Conservation (phyloP, 2,797 vertebrate species). For the Trichosurus vulpecula region DNA sequence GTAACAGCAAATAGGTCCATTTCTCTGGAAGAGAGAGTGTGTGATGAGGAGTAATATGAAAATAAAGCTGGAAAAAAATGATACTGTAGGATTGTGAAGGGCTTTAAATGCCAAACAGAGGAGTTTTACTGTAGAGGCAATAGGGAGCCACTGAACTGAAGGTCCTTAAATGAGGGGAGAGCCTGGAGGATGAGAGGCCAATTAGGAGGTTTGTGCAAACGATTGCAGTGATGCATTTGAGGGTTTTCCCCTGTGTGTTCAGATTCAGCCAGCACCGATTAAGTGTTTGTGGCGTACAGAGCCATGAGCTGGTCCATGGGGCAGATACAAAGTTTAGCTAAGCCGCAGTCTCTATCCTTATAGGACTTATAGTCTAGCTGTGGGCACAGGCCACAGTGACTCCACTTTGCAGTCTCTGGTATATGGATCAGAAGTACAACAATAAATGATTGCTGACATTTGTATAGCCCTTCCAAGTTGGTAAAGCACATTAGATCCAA, state of each 20-base stretch:
- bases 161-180: background rate
- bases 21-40: background rate
- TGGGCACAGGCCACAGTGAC: background rate
- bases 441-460: background rate
- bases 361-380: background rate
- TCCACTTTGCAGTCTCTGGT: background rate
- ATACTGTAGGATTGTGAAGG: background rate
- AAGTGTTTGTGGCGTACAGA: background rate
- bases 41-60: background rate
- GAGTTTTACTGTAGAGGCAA: conserved; percentile 24
- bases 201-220: too few relatives aligned
- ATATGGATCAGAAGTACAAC: background rate
- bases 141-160: background rate
- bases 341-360: background rate
- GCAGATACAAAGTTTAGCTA: background rate
- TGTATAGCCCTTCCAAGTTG: background rate
- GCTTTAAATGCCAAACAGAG: background rate
- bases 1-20: background rate
- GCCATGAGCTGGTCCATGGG: background rate
- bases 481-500: background rate
- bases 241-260: background rate
- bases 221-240: background rate
- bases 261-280: background rate
- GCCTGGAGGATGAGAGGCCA: too few relatives aligned
- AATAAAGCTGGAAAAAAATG: background rate